Percentiles rank a stretch among this genome's conserved stretches.
Evolutionary conservation across 2,888 invertebrate genomes (phyloP).

Genomic region (Rutpela maculata): DNA sequence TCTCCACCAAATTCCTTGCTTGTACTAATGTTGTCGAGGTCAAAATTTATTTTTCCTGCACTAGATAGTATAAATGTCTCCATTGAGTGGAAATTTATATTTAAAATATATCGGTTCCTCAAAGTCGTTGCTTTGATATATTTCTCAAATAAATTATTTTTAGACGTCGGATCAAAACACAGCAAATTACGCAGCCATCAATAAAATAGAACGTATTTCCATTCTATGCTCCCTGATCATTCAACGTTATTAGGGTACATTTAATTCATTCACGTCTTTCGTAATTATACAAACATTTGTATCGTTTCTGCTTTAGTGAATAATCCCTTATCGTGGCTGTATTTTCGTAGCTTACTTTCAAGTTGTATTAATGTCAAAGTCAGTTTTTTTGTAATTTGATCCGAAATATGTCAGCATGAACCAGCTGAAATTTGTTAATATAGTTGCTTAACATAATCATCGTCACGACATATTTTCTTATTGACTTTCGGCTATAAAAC

Average conservation of each 20-base stretch:
- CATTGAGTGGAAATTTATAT: too few species aligned
- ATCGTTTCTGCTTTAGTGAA: background rate
- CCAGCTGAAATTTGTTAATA: background rate
- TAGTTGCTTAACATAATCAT: background rate
- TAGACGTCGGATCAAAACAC: background rate
- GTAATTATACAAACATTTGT: slow-evolving; percentile 1
- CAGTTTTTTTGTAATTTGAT: background rate
- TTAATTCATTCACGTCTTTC: background rate
- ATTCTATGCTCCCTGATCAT: background rate
- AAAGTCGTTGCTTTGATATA: background rate
- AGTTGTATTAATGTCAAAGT: background rate
- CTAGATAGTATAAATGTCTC: too few species aligned
- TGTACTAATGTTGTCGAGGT: too few species aligned
- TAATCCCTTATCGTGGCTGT: background rate
- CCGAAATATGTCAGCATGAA: background rate
- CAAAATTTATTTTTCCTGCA: too few species aligned
- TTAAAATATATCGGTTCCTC: too few species aligned
- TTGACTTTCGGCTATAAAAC: background rate
- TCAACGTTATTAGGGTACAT: background rate
- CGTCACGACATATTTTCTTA: background rate
- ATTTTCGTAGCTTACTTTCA: background rate
- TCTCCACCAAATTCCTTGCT: too few species aligned
- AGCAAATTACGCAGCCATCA: background rate
- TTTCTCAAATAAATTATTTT: slow-evolving; percentile 1
- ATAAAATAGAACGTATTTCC: background rate